Evolutionary conservation across 2,797 vertebrate genomes (phyloP), one percentile per base, ranked within the genome.

Genomic region (Acomys russatus): DNA sequence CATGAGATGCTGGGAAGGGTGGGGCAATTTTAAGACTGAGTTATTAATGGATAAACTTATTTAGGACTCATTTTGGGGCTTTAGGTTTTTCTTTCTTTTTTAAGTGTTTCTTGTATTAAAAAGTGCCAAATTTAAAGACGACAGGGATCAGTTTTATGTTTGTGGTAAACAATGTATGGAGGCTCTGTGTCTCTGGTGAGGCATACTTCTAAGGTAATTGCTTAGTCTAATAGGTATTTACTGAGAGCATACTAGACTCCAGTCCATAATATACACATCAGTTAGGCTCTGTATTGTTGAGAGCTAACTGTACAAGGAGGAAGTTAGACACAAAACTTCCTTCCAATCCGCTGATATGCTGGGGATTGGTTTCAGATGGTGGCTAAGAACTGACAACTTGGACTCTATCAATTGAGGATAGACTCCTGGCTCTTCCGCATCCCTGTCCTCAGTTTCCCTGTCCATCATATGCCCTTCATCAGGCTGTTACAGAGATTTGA

Each of bases 11-110:
- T 18, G 17, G 25, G 9, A 38, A 49, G 38, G 38, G 4, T 0
- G 1, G 18, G 82, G 33, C 20, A 9, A 2, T 68, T 70, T 86
- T 70, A 70, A 86, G 33, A 87, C 49, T 38, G 22, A 86, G 33
- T 87, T n/a, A 87, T 84, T 71, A 35, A 38, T 88, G 70, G 88
- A 83, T 73, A 84, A 56, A 92, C 22, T 88, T 68, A 77, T 20
- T 77, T 59, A 59, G 11, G 15, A 70, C 54, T 92, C 44, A 63
- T 7, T 87, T 6, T 18, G 11, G 15, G 17, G 44, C 70, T 35
- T 76, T 83, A 56, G 44, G 56, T 59, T 49, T 56, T 9, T 51
- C 38, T n/a, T 20, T 68, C 30, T 63, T 63, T n/a, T 76, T 77
- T 22, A 3, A 61, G 25, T 68, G 1, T 51, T 59, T 76, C 63